These are phyloP conservation scores for Camponotus floridanus DNA, from an alignment of 1,140 invertebrate genomes.

Conservation along the genomic window DNA sequence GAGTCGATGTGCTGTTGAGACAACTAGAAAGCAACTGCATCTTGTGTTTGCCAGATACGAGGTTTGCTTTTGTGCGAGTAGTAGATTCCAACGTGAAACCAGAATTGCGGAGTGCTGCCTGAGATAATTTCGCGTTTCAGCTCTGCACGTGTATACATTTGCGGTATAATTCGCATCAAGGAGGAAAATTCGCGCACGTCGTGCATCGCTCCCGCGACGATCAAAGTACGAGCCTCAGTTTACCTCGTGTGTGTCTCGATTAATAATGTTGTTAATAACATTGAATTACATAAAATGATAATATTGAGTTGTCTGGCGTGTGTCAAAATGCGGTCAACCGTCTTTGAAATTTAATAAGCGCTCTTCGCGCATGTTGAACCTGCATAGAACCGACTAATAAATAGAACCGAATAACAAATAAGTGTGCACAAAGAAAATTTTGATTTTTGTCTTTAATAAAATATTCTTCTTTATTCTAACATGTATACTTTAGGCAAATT, in stretches of 20 bases:
- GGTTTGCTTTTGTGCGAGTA: slow-evolving; percentile 38
- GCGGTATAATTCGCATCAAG: slow-evolving; percentile 59
- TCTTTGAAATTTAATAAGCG: too few relatives aligned
- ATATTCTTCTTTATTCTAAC: not conserved
- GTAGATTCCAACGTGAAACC: slow-evolving; percentile 52
- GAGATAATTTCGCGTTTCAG: slow-evolving; percentile 60
- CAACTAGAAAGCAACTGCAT: slow-evolving; percentile 29
- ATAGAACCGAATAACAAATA: not conserved
- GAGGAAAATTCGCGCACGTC: slow-evolving; percentile 43
- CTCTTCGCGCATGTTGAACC: too few relatives aligned
- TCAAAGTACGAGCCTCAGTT: slow-evolving; percentile 39
- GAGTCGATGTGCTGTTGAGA: slow-evolving; percentile 7
- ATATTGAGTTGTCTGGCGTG: not conserved
- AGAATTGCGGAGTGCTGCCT: slow-evolving; percentile 57
- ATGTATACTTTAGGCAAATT: not conserved
- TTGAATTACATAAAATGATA: not conserved
- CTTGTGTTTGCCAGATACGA: slow-evolving; percentile 9
- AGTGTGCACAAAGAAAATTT: not conserved
- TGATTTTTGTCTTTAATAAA: not conserved
- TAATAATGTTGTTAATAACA: not conserved
- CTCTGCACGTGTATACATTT: slow-evolving; percentile 48
- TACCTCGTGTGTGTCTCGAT: slow-evolving; percentile 25
- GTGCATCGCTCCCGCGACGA: slow-evolving; percentile 17
- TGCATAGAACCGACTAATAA: not conserved
- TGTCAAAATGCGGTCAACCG: not conserved